A percentile compares a stretch with the other conserved stretches of the same genome.
Evolutionary conservation across 2,888 invertebrate species (phyloP).

Genomic region (Syritta pipiens): DNA sequence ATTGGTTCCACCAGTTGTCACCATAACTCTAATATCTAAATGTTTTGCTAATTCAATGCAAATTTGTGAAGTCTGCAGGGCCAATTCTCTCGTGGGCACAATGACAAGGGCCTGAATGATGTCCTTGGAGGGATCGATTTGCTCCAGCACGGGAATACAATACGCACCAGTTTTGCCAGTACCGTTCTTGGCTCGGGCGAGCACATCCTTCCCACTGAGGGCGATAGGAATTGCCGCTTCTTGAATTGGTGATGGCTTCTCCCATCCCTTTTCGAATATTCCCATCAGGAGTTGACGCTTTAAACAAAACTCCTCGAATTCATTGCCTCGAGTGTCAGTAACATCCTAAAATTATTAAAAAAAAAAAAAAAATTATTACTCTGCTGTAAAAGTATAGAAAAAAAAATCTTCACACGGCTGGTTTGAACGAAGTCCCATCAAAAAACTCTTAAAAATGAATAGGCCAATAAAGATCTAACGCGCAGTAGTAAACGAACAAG

Average conservation of each 20-base stretch:
- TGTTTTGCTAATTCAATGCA: constrained; percentile 99
- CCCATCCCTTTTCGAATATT: constrained; percentile 99
- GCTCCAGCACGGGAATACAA: constrained; percentile 98
- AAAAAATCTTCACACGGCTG: no score
- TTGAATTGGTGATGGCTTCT: constrained; percentile 99
- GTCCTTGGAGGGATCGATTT: constrained; percentile 93
- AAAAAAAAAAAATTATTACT: background rate
- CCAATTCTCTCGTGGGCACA: constrained; percentile 99
- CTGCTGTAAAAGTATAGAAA: no score
- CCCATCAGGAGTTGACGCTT: constrained; percentile 99
- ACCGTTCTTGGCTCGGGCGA: constrained; percentile 99
- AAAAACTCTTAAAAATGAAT: no score
- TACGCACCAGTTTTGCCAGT: constrained; percentile 99
- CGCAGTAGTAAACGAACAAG: no score
- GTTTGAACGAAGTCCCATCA: no score
- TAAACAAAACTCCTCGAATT: constrained; percentile 99
- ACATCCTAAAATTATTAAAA: constrained; percentile 87
- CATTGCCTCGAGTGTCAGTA: constrained; percentile 98
- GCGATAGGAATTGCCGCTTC: constrained; percentile 99
- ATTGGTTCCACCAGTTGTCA: constrained; percentile 99
- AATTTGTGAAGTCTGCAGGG: constrained; percentile 99
- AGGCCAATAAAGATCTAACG: no score
- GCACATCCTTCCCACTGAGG: constrained; percentile 96
- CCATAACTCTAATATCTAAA: constrained; percentile 98
- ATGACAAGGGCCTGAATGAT: constrained; percentile 98